Conservation (phyloP, 2,113 vertebrate species). For the Amazona vittata region DNA sequence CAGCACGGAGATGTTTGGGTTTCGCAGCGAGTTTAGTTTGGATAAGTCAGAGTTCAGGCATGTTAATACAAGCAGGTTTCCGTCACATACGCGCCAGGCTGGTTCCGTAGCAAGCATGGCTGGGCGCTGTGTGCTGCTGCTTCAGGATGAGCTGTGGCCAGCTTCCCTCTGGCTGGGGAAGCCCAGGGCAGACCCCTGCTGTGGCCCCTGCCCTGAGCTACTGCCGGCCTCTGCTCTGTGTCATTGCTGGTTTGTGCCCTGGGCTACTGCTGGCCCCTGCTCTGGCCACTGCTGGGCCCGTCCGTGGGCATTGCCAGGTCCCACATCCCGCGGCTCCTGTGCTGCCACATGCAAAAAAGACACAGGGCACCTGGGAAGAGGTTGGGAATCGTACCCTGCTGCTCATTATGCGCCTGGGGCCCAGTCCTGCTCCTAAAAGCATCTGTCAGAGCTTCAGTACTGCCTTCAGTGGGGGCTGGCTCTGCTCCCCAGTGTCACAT, state of each 20-base stretch:
- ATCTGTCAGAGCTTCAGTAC: background rate
- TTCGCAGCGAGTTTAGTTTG: slow-evolving; percentile 23
- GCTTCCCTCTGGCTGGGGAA: background rate
- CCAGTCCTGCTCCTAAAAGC: background rate
- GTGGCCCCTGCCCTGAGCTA: background rate
- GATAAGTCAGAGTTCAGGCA: slow-evolving; percentile 30
- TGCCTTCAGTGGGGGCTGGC: background rate
- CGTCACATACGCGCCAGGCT: slow-evolving; percentile 11
- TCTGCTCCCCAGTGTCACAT: background rate
- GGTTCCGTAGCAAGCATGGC: background rate
- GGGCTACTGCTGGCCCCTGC: background rate
- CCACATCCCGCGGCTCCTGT: background rate
- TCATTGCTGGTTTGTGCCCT: background rate
- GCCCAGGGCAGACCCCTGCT: background rate
- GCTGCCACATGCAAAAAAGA: background rate
- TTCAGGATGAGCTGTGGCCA: background rate
- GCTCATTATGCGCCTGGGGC: background rate
- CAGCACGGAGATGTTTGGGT: slow-evolving; percentile 10
- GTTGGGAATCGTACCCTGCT: background rate
- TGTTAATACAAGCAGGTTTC: slow-evolving; percentile 41
- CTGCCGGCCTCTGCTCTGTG: too few species aligned
- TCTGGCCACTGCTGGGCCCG: background rate
- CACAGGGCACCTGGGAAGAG: background rate
- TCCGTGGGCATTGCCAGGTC: background rate
- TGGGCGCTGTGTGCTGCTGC: background rate